Evolutionary conservation across 1,140 invertebrate genomes (phyloP).

Genomic region (Pygmarrhopalites habei): DNA sequence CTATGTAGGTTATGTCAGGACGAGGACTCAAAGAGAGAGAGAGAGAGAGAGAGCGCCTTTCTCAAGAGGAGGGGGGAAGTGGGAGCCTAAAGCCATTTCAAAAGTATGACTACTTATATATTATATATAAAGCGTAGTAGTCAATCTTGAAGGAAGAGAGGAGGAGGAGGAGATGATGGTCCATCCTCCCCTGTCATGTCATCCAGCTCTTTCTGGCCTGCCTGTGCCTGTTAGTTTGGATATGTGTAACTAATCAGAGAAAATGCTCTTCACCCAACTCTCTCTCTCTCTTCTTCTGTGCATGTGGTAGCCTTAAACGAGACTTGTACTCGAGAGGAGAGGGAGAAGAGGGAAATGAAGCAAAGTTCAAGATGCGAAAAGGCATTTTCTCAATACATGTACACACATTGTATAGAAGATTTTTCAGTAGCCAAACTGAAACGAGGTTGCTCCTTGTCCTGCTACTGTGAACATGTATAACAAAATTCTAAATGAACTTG

Average conservation of each 20-base stretch:
- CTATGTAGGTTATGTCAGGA: not conserved
- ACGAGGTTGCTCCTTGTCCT: not conserved
- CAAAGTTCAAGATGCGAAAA: not conserved
- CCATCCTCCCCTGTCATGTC: conserved; percentile 7
- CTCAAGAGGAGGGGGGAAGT: not conserved
- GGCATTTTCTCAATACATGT: not conserved
- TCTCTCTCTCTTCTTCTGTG: not conserved
- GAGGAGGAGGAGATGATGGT: not conserved
- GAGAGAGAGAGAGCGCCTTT: not conserved
- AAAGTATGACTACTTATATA: not conserved
- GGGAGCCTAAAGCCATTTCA: not conserved
- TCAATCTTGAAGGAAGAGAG: not conserved
- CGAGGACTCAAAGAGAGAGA: not conserved
- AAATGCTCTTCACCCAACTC: not conserved
- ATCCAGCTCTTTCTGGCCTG: not conserved
- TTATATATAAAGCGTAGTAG: not conserved
- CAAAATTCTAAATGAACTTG: not conserved
- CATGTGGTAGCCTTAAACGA: too few species aligned
- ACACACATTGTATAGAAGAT: not conserved
- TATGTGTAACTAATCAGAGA: not conserved
- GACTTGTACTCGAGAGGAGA: too few species aligned
- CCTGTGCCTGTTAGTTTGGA: too few species aligned
- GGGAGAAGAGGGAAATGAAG: not conserved
- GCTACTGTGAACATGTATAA: not conserved
- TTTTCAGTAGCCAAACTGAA: not conserved